phyloP scores from a whole-genome alignment of 2,888 invertebrate genomes.

The Drosophila koepferae region DNA sequence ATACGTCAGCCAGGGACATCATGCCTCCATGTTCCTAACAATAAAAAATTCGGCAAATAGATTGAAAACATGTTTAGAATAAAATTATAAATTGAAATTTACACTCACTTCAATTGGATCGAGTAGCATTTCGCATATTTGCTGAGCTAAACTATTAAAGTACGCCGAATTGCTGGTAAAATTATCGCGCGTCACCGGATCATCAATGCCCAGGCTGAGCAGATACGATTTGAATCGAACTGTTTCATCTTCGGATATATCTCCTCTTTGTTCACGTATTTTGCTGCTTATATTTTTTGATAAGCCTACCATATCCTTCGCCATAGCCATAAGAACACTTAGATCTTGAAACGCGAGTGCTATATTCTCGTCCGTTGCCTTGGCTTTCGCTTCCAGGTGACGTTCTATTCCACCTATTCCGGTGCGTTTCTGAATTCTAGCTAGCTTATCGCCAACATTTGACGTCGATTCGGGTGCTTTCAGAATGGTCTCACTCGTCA shows the following conservation, averaged over 20 bases:
- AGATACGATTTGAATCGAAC: constrained; percentile 97
- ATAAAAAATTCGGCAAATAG: constrained; percentile 3
- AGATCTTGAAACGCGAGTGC: constrained; percentile 97
- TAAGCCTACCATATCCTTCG: constrained; percentile 98
- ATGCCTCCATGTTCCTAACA: constrained; percentile 95
- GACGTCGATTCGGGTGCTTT: constrained; percentile 56
- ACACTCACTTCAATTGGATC: constrained; percentile 90
- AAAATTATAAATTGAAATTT: not conserved
- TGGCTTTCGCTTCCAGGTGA: constrained; percentile 94
- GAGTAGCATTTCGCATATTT: constrained; percentile 93
- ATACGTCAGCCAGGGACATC: constrained; percentile 98
- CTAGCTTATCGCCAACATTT: constrained; percentile 45
- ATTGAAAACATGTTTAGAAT: not conserved
- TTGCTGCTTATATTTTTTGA: constrained; percentile 96
- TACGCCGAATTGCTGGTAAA: constrained; percentile 94
- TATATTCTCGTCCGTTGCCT: constrained; percentile 96
- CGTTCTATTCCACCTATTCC: constrained; percentile 99
- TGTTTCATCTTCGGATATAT: constrained; percentile 98
- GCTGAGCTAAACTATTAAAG: constrained; percentile 92
- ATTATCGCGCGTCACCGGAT: constrained; percentile 97
- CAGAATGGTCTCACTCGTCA: constrained; percentile 40
- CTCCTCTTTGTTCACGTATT: constrained; percentile 97
- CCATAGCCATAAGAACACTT: constrained; percentile 96
- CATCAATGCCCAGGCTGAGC: constrained; percentile 98
- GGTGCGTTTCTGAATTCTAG: constrained; percentile 89